These are phyloP conservation scores for Zosterops hypoxanthus DNA, from an alignment of 2,113 vertebrate genomes.

Conservation along the genomic window DNA sequence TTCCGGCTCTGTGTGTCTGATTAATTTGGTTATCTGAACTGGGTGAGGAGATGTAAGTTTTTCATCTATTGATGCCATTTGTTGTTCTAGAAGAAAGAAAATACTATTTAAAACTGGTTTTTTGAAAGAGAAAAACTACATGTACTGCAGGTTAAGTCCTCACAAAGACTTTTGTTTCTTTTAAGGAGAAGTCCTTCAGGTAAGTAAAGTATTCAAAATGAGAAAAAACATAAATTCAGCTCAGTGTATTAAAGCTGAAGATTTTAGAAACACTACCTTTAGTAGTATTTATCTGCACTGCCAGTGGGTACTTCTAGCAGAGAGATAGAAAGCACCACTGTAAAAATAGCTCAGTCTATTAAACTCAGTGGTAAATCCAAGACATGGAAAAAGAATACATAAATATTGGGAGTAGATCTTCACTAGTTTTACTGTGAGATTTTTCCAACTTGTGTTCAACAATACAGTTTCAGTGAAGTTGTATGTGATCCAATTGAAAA, in stretches of 20 bases:
- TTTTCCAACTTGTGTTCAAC: neutral
- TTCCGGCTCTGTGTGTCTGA: conserved; percentile 24
- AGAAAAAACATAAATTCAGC: neutral
- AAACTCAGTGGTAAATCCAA: neutral
- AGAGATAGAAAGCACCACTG: neutral
- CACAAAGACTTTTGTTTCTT: neutral
- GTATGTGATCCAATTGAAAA: neutral
- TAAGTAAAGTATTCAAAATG: neutral
- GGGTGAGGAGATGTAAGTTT: conserved; percentile 79
- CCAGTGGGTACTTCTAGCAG: neutral
- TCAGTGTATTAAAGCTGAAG: neutral
- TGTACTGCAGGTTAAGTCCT: neutral
- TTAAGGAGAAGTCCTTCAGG: neutral
- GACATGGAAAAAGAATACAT: neutral
- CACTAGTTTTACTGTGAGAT: neutral
- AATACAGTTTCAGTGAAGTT: neutral
- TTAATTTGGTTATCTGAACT: conserved; percentile 79
- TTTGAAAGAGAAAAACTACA: neutral
- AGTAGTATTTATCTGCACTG: neutral
- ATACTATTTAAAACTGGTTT: neutral
- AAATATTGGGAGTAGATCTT: neutral
- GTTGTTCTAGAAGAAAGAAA: conserved; percentile 58
- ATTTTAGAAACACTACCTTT: neutral
- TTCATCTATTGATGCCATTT: neutral
- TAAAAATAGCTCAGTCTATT: neutral